Evolutionary conservation across 2,113 vertebrate species (phyloP).

Genomic region (Cricetomys ansorgei): DNA sequence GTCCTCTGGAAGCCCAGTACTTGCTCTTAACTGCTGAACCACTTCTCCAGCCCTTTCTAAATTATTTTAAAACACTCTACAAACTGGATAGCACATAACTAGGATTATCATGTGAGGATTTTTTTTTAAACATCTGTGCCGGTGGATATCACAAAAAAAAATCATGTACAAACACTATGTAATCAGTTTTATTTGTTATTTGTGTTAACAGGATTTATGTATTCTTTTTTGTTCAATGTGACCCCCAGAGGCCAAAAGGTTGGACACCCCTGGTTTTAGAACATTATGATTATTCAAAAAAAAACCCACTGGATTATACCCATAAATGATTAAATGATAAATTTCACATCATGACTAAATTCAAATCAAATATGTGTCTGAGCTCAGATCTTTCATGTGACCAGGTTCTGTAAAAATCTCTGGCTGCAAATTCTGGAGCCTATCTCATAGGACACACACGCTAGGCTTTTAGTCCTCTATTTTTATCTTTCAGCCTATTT

Average conservation of each 20-base stretch:
- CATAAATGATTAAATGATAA: neutral
- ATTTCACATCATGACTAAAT: neutral
- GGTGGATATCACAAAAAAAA: neutral
- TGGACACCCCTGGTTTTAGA: no score
- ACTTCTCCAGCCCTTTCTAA: neutral
- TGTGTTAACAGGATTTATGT: neutral
- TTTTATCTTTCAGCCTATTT: neutral
- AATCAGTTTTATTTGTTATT: neutral
- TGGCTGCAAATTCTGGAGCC: neutral
- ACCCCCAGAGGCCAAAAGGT: neutral
- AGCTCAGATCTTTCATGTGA: neutral
- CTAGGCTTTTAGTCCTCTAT: neutral
- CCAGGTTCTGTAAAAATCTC: neutral
- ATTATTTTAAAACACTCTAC: neutral
- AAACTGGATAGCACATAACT: neutral
- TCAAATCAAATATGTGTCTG: neutral
- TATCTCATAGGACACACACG: neutral
- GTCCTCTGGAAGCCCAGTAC: no score
- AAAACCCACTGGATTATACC: neutral
- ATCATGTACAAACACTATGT: neutral
- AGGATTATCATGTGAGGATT: neutral
- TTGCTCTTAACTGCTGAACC: no score
- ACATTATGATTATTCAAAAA: neutral
- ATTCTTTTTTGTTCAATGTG: neutral
- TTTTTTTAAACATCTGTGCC: neutral